Base-by-base conservation (phyloP, 2,888 invertebrate genomes). In the Coenonympha glycerion region DNA sequence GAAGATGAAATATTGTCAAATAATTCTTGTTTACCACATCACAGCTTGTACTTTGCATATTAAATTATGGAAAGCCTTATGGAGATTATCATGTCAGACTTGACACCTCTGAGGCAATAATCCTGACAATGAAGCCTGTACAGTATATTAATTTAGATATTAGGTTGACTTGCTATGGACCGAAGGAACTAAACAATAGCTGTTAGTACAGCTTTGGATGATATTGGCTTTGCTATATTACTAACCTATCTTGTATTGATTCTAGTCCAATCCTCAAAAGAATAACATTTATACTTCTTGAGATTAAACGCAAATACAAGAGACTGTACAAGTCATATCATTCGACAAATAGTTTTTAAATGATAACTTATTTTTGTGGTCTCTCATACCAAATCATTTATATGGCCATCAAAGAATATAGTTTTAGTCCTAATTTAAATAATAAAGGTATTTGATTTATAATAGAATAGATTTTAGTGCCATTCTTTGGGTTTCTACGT, bases 101-200 rank as follows among this genome's bases (percentile, higher is more conserved):
- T 61, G 63, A 64, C 64, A 64, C 63, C 64, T 65, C 59, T 62
- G 61, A 56, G 56, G 57, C 58, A 55, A 57, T 65, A 65, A 68
- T 67, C 63, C 59, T 49, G 57, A 66, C 64, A 64, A 67, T 68
- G 62, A 65, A 69, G 66, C 63, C 60, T 59, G 57, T 56, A 62
- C 60, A 60, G 60, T 63, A 66, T 66, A 69, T 68, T 65, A 67
- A 66, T 63, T 62, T 56, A 61, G 60, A 67, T 66, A 68, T 66
- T 67, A 52, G 62, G 56, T 59, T 56, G 58, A 60, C 58, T 55
- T 44, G 46, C 52, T 39, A 48, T 28, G 48, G 47, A 46, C 36
- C 31, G 28, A 31, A 39, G 53, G 42, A 24, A 41, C 31, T 31
- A 24, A 52, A 49, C 45, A 52, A 42, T 55, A 47, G 47, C 11